These are phyloP conservation scores for Lepidocyrtinus sp. DNA, from an alignment of 2,888 invertebrate genomes.

Conservation along the genomic window DNA sequence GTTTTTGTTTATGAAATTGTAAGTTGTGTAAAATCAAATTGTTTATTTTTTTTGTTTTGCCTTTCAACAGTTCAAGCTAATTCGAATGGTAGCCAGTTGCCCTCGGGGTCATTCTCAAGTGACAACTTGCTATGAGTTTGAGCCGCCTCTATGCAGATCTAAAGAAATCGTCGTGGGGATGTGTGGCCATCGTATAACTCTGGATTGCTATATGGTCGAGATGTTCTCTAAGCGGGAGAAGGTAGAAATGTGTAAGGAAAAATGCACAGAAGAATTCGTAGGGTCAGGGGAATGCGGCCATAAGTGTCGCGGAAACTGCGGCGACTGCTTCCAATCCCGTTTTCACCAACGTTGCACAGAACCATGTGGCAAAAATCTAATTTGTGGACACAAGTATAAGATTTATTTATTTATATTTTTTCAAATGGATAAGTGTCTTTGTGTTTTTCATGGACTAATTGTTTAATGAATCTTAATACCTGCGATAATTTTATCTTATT, in stretches of 20 bases:
- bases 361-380: conserved; percentile 76
- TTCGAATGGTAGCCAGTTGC: not conserved
- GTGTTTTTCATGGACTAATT: too few species aligned
- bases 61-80: not conserved
- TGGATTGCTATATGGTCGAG: conserved; percentile 14
- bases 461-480: not conserved
- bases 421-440: too few species aligned
- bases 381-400: conserved; percentile 78
- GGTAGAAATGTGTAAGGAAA: conserved; percentile 46
- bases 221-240: conserved; percentile 70
- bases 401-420: not conserved
- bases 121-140: not conserved
- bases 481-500: not conserved
- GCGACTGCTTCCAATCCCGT: conserved; percentile 77
- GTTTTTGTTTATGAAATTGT: not conserved
- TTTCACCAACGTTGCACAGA: conserved; percentile 77
- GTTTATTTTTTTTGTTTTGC: not conserved
- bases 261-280: conserved; percentile 35
- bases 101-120: not conserved
- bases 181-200: conserved; percentile 34
- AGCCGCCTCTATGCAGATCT: not conserved
- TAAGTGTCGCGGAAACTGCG: conserved; percentile 76
- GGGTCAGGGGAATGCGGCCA: conserved; percentile 74
- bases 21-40: not conserved
- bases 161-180: not conserved